phyloP scores from a whole-genome alignment of 35 echinoderm and acorn worm species.

The Strongylocentrotus purpuratus region DNA sequence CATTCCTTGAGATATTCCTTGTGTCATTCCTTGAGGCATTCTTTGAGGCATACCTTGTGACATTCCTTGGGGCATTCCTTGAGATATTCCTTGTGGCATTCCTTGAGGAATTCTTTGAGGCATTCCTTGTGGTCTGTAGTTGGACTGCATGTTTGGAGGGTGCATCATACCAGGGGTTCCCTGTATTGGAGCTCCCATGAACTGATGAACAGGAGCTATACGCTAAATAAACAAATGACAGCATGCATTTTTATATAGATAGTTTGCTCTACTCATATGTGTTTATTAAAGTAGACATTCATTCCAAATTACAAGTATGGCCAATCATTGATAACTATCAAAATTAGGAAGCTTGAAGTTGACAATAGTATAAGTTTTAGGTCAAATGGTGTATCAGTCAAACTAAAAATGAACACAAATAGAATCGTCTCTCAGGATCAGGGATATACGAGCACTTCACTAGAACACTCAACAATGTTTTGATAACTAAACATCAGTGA shows the following conservation, averaged over 20 bases:
- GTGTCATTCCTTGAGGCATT: neutral
- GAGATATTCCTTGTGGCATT: neutral
- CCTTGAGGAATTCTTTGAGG: neutral
- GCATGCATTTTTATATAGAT: neutral
- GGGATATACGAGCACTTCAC: no score
- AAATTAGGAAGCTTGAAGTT: neutral
- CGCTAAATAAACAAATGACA: neutral
- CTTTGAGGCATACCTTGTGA: neutral
- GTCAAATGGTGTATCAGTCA: neutral
- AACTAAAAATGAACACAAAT: no score
- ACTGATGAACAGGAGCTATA: conserved; percentile 1
- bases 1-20: neutral
- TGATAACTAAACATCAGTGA: no score
- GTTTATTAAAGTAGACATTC: neutral
- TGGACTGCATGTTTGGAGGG: neutral
- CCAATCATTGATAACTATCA: neutral
- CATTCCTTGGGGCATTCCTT: neutral
- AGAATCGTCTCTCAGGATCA: no score
- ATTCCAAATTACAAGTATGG: neutral
- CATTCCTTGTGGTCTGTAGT: neutral
- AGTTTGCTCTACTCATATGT: neutral
- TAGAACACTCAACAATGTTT: no score
- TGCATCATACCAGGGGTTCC: neutral
- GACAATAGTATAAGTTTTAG: neutral
- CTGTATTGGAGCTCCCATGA: neutral